Base-by-base conservation (phyloP, 2,888 invertebrate species). In the Mamestra brassicae region DNA sequence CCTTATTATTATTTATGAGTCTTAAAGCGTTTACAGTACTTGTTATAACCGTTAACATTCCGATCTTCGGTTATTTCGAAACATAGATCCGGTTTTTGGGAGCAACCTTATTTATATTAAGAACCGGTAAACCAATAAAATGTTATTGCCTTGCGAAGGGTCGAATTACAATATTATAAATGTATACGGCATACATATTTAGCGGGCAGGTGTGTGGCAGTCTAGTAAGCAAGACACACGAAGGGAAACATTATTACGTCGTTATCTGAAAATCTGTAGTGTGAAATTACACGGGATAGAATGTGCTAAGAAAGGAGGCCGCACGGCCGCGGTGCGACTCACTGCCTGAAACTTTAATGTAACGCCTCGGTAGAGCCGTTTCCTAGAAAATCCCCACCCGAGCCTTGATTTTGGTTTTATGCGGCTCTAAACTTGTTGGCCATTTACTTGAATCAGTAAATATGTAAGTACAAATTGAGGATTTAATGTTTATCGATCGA, bases 271-370 rank as follows among this genome's bases (percentile, higher is more conserved):
- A 92, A 89, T 85, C 89, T 88, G 91, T 91, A 91, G 92, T 92
- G 92, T 92, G 92, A 93, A 93, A 93, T 93, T 91, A 93, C 89
- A 90, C 88, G 85, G 88, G 88, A 89, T 91, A 90, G 92, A 92
- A 90, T 91, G 89, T 89, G 90, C 85, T 87, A 83, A 88, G 90
- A 87, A 91, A 89, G 88, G 84, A 81, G 85, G 85, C 85, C 66
- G 78, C 73, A 58, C 74, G 58, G 71, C 75, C 71, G 64, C 71
- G 67, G 63, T 77, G 87, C 89, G 89, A 88, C 90, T 89, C 88
- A 88, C 89, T 89, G 87, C 85, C 85, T 94, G 93, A 94, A 94
- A 94, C 80, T 94, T 94, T 94, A 94, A 94, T 94, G 93, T 92
- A 90, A 92, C 89, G 90, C 91, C 89, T 90, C 90, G 87, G 81